Base-by-base conservation (phyloP, 2,888 invertebrate genomes). In the Drepanosiphum platanoidis region DNA sequence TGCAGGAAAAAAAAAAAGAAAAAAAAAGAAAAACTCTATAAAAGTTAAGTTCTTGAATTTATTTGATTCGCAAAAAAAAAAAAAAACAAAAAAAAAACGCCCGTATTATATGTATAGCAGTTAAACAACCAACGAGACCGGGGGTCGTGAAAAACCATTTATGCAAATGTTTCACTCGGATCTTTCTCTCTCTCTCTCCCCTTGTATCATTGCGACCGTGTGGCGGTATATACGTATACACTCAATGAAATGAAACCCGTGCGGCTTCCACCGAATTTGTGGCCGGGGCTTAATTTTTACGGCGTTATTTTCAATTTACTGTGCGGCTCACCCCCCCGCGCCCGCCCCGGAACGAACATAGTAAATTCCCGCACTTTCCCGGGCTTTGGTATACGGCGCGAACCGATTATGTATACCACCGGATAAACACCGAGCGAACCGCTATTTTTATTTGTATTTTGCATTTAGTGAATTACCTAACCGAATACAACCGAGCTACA, bases 31-130 rank as follows among this genome's bases (percentile, higher is more conserved):
- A 61, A 74, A 83, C 83, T 75, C 83, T 74, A 83, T 83, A 83
- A 83, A 83, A 83, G 82, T 82, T 82, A 82, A 82, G 83, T 83
- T 83, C 83, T 83, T 75, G 83, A 83, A 83, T 83, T 83, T 83
- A 83, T 83, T 83, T 83, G 72, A 74, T 83, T 66, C 66, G 46
- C 52, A 34, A 39, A 42, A 81, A 81, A 80, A 39, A 77, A 77
- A 77, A 58, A n/a, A n/a, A n/a, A n/a, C n/a, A n/a, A n/a, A n/a
- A n/a, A 52, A 32, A 18, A 64, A 71, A 71, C 74, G n/a, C 18
- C 58, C 61, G 72, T 34, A 64, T 83, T 82, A 39, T 82, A 64
- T 66, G 46, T 83, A 75, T 34, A 75, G 74, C 83, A 83, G 72
- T 83, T 83, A 74, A 83, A 83, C 83, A 83, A 83, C 83, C 83